phyloP scores from a whole-genome alignment of 2,113 vertebrate genomes.

The Paradisaea rubra region DNA sequence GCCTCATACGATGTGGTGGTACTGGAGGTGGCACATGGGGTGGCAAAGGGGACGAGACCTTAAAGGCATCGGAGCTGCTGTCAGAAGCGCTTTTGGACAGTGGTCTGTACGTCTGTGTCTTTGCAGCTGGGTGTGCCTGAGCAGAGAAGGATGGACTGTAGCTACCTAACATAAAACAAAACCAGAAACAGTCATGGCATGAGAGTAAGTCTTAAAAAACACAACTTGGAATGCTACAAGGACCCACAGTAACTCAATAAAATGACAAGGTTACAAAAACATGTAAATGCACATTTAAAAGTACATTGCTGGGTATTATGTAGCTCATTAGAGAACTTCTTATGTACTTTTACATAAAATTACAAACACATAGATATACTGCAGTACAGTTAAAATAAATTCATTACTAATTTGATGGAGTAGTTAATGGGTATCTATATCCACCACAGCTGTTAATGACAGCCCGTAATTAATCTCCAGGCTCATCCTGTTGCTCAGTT shows the following conservation, averaged over 20 bases:
- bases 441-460: background rate
- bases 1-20: conserved; percentile 81
- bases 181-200: background rate
- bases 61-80: conserved; percentile 71
- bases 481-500: background rate
- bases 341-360: background rate
- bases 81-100: conserved; percentile 88
- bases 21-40: conserved; percentile 82
- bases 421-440: background rate
- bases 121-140: conserved; percentile 88
- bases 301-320: background rate
- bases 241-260: background rate
- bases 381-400: background rate
- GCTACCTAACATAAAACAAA: conserved; percentile 71
- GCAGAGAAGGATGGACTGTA: conserved; percentile 71
- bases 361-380: background rate
- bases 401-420: background rate
- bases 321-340: background rate
- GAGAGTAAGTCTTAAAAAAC: background rate
- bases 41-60: conserved; percentile 69
- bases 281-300: background rate
- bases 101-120: conserved; percentile 92
- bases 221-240: background rate
- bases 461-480: background rate
- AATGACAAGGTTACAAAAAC: background rate